A percentile compares a stretch with the other conserved stretches of the same genome.
Evolutionary conservation across 2,797 vertebrate genomes (phyloP).

Genomic region (Melanotaenia trifasciata): DNA sequence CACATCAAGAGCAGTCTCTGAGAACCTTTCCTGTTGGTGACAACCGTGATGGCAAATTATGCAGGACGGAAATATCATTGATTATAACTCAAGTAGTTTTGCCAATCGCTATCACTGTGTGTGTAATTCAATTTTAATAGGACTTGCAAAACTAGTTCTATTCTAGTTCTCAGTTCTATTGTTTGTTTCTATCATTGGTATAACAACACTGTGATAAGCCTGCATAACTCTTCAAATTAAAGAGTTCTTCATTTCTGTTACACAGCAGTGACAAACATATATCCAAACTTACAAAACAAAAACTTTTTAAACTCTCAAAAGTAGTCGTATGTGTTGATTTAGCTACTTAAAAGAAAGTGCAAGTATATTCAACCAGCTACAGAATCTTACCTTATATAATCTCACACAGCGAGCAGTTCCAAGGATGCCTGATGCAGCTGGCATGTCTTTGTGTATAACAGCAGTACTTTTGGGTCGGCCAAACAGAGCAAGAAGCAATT

Average conservation of each 20-base stretch:
- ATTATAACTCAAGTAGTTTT: background rate
- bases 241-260: background rate
- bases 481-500: constrained; percentile 5
- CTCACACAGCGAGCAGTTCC: constrained; percentile 16
- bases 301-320: background rate
- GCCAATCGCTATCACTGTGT: background rate
- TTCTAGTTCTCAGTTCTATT: too few species aligned
- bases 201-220: background rate
- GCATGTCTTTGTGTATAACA: constrained; percentile 10
- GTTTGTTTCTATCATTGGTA: background rate
- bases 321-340: background rate
- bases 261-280: too few species aligned
- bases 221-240: background rate
- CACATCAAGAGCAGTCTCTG: background rate
- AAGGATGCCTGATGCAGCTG: constrained; percentile 22
- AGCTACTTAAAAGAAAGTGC: background rate
- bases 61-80: background rate
- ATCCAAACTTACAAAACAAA: constrained; percentile 5
- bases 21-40: background rate
- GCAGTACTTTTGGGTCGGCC: constrained; percentile 7
- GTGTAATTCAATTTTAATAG: background rate
- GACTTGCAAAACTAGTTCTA: background rate
- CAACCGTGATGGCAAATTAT: background rate
- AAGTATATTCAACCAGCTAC: background rate
- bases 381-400: constrained; percentile 44